These are phyloP conservation scores for Vanessa tameamea DNA, from an alignment of 1,140 invertebrate species.

Conservation along the genomic window DNA sequence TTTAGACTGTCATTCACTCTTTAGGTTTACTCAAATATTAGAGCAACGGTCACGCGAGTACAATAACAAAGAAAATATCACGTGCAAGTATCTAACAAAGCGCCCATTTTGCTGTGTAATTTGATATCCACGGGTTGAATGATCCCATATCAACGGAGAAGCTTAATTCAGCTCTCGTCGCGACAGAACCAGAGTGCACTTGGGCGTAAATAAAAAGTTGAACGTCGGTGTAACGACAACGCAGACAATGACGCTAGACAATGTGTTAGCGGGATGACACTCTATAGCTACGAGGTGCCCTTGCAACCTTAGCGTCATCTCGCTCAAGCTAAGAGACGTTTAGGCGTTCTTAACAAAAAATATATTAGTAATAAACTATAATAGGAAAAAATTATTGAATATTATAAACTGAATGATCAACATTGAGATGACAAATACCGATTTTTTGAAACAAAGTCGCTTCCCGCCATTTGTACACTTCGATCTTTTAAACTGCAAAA, in stretches of 20 bases:
- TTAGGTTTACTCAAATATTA: neutral
- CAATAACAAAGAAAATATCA: conserved; percentile 49
- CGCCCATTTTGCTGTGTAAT: conserved; percentile 73
- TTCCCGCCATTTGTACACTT: too few species aligned
- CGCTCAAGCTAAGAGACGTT: neutral
- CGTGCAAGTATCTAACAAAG: conserved; percentile 76
- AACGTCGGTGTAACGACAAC: conserved; percentile 72
- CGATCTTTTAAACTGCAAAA: too few species aligned
- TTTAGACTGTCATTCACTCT: neutral
- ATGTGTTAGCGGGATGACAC: conserved; percentile 74
- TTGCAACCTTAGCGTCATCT: conserved; percentile 47
- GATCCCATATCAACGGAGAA: conserved; percentile 78
- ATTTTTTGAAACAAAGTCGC: too few species aligned
- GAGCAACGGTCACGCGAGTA: neutral
- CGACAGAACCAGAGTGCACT: conserved; percentile 75
- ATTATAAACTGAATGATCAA: neutral
- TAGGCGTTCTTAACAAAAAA: neutral
- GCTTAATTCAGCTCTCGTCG: conserved; percentile 77
- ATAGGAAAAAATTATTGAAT: neutral
- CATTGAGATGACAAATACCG: too few species aligned
- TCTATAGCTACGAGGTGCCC: conserved; percentile 62
- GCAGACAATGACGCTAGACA: conserved; percentile 74
- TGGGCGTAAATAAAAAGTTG: conserved; percentile 79
- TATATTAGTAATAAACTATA: neutral
- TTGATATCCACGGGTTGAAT: conserved; percentile 78